A percentile compares a stretch with the other conserved stretches of the same genome.
Conservation (phyloP, 30 jellyfish, hydroid and myxozoan species). For the Aurelia sp. region DNA sequence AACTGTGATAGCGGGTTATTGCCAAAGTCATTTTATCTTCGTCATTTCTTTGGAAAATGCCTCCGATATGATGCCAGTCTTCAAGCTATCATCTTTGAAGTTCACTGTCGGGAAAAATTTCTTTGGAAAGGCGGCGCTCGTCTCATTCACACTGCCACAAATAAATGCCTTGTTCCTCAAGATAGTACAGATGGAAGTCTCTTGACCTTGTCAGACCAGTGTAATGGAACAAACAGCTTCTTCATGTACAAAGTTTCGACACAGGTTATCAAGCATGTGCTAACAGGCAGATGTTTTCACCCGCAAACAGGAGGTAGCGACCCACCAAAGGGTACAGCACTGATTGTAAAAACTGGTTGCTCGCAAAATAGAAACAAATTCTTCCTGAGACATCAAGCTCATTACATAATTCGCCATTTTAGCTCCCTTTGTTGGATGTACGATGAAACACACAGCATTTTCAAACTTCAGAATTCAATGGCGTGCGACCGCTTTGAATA, state of each 20-base stretch:
- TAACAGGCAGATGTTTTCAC: slow-evolving; percentile 18
- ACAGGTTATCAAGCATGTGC: slow-evolving; percentile 5
- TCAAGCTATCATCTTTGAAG: slow-evolving; percentile 15
- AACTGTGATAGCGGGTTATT: too few relatives aligned
- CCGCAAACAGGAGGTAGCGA: neutral
- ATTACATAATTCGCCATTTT: slow-evolving; percentile 17
- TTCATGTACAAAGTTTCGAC: slow-evolving; percentile 26
- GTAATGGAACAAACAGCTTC: slow-evolving; percentile 45
- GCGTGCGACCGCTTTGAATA: slow-evolving; percentile 52
- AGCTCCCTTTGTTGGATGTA: slow-evolving; percentile 50
- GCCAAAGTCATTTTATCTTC: slow-evolving; percentile 8
- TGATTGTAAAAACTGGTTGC: slow-evolving; percentile 9
- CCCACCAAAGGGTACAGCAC: neutral
- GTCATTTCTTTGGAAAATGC: slow-evolving; percentile 51
- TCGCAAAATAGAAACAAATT: slow-evolving; percentile 1
- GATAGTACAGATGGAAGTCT: slow-evolving; percentile 4
- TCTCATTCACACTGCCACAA: slow-evolving; percentile 27
- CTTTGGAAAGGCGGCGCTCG: slow-evolving; percentile 54
- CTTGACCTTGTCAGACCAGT: slow-evolving; percentile 16
- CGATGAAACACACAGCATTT: neutral
- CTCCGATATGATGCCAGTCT: slow-evolving; percentile 20
- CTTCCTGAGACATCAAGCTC: slow-evolving; percentile 34
- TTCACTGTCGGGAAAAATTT: slow-evolving; percentile 45
- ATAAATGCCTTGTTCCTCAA: slow-evolving; percentile 18
- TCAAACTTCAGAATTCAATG: slow-evolving; percentile 15